Base-by-base conservation (phyloP, 2,797 vertebrate species). In the Mallotus villosus region DNA sequence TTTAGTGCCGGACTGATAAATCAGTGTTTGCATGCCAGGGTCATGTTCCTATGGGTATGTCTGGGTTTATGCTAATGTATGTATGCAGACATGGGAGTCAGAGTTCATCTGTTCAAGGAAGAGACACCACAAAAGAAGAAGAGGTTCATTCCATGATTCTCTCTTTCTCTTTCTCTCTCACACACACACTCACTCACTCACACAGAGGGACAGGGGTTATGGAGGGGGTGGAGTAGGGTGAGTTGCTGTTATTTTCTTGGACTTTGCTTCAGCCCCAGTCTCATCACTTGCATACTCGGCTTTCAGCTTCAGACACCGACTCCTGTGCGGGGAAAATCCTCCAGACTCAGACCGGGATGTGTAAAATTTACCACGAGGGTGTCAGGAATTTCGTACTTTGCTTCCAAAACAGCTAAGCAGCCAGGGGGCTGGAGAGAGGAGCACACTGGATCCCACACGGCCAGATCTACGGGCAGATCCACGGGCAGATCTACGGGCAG, bases 381-480 rank as follows among this genome's bases (percentile, higher is more conserved):
- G 94, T 95, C 91, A 95, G 95, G 94, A 95, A 97, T 97, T 97
- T 97, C 95, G 93, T 95, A 93, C 92, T 94, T 94, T 95, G 91
- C 92, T 95, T 95, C 91, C 86, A 95, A 94, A 94, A 91, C 88
- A 90, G 87, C 75, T 82, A 82, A 85, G 88, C 86, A 88, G 82
- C 76, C 79, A 49, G 70, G 85, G 81, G 86, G 81, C 82, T 78
- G 71, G 76, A 75, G 82, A 64, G 66, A 73, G 80, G 82, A 84
- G 80, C 70, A 63, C 21, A 78, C 49, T 60, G 63, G 37, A 32
- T 59, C 32, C 70, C n/a, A 74, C 71, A 34, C 49, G 29, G 17
- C 9, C 49, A 25, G 29, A 19, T 27, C 29, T 25, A 32, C 55
- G 2, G 64, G 62, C n/a, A 27, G 25, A 67, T n/a, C n/a, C 71